Conservation (phyloP, 2,113 vertebrate genomes). For the Parotia lawesii region DNA sequence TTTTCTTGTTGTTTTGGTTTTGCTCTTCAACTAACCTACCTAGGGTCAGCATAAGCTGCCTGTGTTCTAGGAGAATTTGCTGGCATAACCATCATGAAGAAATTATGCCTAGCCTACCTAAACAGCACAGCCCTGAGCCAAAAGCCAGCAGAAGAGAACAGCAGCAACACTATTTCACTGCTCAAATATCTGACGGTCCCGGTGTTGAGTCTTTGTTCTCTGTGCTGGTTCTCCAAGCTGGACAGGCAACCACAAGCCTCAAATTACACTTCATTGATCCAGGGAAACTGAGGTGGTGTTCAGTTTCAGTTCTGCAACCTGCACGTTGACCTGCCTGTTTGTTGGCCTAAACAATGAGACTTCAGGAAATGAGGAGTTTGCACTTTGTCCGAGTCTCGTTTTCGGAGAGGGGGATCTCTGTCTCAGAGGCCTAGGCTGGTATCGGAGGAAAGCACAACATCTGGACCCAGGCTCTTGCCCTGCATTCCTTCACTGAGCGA, state of each 20-base stretch:
- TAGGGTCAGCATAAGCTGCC: not conserved
- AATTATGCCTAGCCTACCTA: not conserved
- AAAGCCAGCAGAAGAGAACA: not conserved
- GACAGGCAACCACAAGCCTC: not conserved
- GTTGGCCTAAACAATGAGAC: constrained; percentile 20
- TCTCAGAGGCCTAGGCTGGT: not conserved
- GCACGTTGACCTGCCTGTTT: constrained; percentile 19
- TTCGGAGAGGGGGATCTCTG: not conserved
- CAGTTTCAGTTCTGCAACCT: constrained; percentile 13
- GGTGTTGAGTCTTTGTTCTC: not conserved
- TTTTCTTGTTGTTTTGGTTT: not conserved
- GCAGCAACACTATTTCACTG: not conserved
- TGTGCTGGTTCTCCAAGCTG: not conserved
- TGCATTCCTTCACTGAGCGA: not conserved
- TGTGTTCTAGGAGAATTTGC: not conserved
- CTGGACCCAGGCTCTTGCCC: not conserved
- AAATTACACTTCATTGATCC: constrained; percentile 24
- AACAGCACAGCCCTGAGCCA: not conserved
- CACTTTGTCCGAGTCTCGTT: not conserved
- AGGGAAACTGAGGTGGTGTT: not conserved
- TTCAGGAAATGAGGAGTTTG: constrained; percentile 28
- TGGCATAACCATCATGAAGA: not conserved
- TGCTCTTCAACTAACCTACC: not conserved
- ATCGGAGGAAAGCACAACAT: not conserved
- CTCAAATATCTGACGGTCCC: not conserved